Conservation (phyloP, 2,888 invertebrate genomes). For the Osmoderma eremita region DNA sequence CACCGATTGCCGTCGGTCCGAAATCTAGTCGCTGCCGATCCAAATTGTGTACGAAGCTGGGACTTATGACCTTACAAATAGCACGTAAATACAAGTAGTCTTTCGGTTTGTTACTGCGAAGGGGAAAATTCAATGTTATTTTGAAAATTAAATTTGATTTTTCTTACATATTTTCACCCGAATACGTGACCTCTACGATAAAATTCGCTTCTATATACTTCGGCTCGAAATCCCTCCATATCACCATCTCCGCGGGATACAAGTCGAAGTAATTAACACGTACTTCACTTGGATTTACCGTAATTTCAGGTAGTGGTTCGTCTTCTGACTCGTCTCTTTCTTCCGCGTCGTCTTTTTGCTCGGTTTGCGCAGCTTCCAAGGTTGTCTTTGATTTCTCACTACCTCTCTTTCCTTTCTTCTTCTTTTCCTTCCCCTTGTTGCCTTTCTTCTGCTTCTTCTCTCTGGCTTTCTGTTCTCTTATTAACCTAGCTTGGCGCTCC, state of each 20-base stretch:
- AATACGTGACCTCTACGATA: conserved; percentile 47
- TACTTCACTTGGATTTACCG: conserved; percentile 46
- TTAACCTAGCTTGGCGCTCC: conserved; percentile 30
- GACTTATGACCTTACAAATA: conserved; percentile 51
- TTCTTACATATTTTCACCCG: conserved; percentile 40
- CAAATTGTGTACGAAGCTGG: conserved; percentile 53
- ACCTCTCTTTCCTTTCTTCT: conserved; percentile 30
- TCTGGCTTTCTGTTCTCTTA: conserved; percentile 28
- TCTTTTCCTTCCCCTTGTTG: conserved; percentile 32
- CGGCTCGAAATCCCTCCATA: conserved; percentile 51
- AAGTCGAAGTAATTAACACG: conserved; percentile 49
- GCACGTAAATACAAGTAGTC: conserved; percentile 50
- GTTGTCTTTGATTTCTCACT: no score
- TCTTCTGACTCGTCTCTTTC: conserved; percentile 13
- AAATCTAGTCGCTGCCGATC: conserved; percentile 52
- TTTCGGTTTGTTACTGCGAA: conserved; percentile 36
- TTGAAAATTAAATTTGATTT: no score
- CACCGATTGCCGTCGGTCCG: conserved; percentile 49
- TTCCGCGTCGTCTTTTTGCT: conserved; percentile 15
- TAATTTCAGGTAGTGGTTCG: conserved; percentile 42
- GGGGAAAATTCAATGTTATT: background rate
- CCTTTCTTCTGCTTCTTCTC: conserved; percentile 33
- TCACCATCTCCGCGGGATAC: conserved; percentile 53
- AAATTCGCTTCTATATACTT: conserved; percentile 49
- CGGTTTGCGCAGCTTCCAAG: conserved; percentile 2